These are phyloP conservation scores for Caiman crocodilus DNA, from an alignment of 2,797 vertebrate genomes.

Conservation along the genomic window DNA sequence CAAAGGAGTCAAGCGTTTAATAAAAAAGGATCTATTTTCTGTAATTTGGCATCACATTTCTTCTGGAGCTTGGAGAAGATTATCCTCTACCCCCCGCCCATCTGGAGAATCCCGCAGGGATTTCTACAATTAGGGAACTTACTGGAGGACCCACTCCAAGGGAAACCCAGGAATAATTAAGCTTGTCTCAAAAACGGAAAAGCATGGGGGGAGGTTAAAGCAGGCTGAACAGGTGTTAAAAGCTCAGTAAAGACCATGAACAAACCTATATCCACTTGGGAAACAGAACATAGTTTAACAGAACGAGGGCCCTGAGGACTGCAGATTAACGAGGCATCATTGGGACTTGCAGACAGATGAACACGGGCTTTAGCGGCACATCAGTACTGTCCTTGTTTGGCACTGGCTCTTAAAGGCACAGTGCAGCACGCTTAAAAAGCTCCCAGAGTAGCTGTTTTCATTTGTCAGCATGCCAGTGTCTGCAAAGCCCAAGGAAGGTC, in stretches of 20 bases:
- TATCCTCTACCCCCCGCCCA: slow-evolving; percentile 61
- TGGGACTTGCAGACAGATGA: neutral
- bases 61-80: slow-evolving; percentile 68
- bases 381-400: neutral
- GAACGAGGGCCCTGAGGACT: neutral
- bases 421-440: neutral
- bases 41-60: slow-evolving; percentile 73
- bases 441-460: neutral
- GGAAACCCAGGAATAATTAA: slow-evolving; percentile 69
- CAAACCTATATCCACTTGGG: rapidly evolving
- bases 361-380: rapidly evolving
- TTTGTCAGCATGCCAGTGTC: neutral
- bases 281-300: slow-evolving; percentile 31
- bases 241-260: neutral
- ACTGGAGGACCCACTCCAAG: slow-evolving; percentile 53
- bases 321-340: neutral
- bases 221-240: slow-evolving; percentile 46
- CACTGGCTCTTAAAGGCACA: neutral
- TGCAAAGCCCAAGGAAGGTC: neutral
- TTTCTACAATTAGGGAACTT: slow-evolving; percentile 66
- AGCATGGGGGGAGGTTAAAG: neutral
- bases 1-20: slow-evolving; percentile 65
- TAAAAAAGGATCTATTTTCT: slow-evolving; percentile 74
- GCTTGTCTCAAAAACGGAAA: slow-evolving; percentile 35
- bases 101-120: slow-evolving; percentile 70